phyloP scores from a whole-genome alignment of 2,113 vertebrate genomes.

The Zapornia atra region DNA sequence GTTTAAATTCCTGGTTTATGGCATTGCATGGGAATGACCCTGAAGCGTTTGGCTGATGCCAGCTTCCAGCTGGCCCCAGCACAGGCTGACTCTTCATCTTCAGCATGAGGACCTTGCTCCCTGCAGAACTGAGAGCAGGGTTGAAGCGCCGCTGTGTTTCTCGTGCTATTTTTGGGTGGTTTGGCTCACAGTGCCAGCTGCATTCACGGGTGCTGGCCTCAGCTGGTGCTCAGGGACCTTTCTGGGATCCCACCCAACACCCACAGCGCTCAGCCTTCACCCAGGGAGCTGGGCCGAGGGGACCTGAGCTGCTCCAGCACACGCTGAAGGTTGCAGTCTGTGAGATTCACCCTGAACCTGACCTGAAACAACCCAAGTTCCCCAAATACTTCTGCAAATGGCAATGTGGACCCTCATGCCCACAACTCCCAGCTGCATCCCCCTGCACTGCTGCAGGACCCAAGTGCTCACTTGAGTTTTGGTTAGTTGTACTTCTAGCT shows the following conservation, averaged over 20 bases:
- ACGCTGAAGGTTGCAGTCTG: not conserved
- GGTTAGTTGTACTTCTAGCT: not conserved
- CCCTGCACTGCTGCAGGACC: not conserved
- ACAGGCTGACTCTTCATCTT: not conserved
- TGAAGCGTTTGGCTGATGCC: not conserved
- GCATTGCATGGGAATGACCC: not conserved
- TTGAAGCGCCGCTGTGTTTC: not conserved
- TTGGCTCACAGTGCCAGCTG: not conserved
- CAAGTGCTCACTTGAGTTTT: accelerated
- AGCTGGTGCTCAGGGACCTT: accelerated
- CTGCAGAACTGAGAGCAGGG: accelerated
- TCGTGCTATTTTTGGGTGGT: not conserved
- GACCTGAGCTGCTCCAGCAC: not conserved
- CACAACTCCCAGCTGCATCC: accelerated
- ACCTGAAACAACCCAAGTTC: not conserved
- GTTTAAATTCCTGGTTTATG: not conserved
- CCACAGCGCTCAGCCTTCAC: accelerated
- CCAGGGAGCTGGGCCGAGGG: not conserved
- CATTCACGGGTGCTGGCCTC: not conserved
- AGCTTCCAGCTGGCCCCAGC: not conserved
- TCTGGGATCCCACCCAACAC: not conserved
- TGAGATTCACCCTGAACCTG: not conserved
- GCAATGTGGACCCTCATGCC: accelerated
- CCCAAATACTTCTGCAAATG: not conserved
- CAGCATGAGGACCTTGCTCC: not conserved